Evolutionary conservation across 2,888 invertebrate genomes (phyloP), one percentile per base, ranked within the genome.

Genomic region (Andrena chrysosceles): DNA sequence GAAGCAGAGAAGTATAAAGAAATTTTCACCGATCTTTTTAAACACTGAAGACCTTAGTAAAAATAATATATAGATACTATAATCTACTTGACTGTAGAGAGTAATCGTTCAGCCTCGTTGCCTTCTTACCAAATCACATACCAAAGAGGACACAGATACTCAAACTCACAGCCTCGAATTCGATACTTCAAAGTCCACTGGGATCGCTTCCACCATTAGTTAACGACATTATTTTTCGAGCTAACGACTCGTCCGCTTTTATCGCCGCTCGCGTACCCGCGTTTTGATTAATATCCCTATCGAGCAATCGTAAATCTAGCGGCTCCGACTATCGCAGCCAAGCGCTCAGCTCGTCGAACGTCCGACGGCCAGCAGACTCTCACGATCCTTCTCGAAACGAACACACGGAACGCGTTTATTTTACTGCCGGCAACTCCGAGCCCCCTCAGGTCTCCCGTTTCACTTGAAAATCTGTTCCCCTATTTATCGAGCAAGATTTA

Each of bases 281-380:
- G 13, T 63, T 71, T 67, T 56, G 42, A 77, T 69, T 60, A 29
- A 31, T 29, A 52, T 66, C 33, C n/a, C 29, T 29, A 42, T n/a
- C n/a, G 6, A n/a, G 23, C 10, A 29, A 33, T 64, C 60, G 49
- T 70, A 67, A 82, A 82, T 80, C 62, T 66, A 63, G 13, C 52
- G 20, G 31, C 23, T 63, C 35, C 48, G 60, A 62, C 6, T 33
- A 29, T n/a, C n/a, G 35, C 31, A 54, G 20, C 16, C n/a, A 29
- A 48, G 70, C 54, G 49, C 62, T 49, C 68, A 62, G 72, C 49
- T n/a, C 64, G 66, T 49, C 68, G 64, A 70, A 70, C 71, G 60
- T 75, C 88, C 84, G 86, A 78, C 86, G 86, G 86, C 72, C 26
- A 71, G 63, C 62, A 35, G 54, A 64, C 29, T 49, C 20, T 42